phyloP scores from a whole-genome alignment of 2,113 vertebrate genomes.

The Scytalopus superciliaris region DNA sequence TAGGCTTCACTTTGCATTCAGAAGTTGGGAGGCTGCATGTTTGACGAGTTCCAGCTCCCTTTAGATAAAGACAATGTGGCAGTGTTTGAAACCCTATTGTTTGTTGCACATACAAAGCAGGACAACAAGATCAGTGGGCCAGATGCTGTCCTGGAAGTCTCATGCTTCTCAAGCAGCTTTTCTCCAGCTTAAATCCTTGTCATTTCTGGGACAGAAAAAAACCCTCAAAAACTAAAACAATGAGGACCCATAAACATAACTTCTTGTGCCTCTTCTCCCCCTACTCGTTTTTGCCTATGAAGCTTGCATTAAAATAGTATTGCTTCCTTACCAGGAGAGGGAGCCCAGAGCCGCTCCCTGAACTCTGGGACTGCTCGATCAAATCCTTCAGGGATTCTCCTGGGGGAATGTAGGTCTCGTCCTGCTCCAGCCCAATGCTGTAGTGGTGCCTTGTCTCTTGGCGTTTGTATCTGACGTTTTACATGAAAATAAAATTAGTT shows the following conservation, averaged over 20 bases:
- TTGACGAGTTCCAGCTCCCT: not conserved
- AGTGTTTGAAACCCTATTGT: not conserved
- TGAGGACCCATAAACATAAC: not conserved
- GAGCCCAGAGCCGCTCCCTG: constrained; percentile 96
- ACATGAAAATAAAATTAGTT: not conserved
- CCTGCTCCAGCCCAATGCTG: constrained; percentile 92
- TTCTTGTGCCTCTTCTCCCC: not conserved
- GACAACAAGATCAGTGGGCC: not conserved
- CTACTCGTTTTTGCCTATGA: not conserved
- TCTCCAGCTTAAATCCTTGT: not conserved
- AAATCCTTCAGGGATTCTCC: constrained; percentile 94
- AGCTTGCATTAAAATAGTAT: not conserved
- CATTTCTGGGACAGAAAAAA: not conserved
- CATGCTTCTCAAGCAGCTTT: not conserved
- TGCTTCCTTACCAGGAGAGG: constrained; percentile 91
- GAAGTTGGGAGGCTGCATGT: not conserved
- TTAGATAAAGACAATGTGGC: not conserved
- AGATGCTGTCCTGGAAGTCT: not conserved
- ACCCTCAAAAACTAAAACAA: not conserved
- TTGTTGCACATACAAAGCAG: not conserved
- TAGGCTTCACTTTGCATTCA: not conserved
- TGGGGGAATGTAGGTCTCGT: constrained; percentile 90
- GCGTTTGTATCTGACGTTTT: constrained; percentile 82
- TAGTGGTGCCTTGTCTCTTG: constrained; percentile 88
- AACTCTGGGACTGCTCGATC: constrained; percentile 96